These are phyloP conservation scores for Hirtodrosophila duncani DNA, from an alignment of 2,888 invertebrate species.

Conservation along the genomic window DNA sequence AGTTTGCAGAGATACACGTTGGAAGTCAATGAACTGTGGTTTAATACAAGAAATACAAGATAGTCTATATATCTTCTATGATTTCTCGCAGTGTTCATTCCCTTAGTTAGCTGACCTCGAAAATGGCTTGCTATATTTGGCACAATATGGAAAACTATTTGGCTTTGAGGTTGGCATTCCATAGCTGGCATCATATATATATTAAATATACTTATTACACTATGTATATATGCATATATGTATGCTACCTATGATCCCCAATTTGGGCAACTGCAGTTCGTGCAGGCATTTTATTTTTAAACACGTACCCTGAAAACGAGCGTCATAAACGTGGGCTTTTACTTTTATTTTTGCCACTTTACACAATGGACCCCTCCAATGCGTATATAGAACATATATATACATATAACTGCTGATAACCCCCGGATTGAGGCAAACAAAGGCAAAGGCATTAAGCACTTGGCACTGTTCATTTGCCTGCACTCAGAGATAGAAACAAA, in stretches of 20 bases:
- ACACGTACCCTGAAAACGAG: constrained; percentile 36
- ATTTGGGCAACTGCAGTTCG: constrained; percentile 29
- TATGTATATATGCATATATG: constrained; percentile 13
- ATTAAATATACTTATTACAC: constrained; percentile 27
- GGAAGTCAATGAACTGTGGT: too few species aligned
- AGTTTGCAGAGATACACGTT: too few species aligned
- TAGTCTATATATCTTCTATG: too few species aligned
- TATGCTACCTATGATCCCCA: too few species aligned
- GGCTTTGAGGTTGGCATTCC: constrained; percentile 24
- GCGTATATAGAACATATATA: too few species aligned
- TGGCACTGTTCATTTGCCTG: too few species aligned
- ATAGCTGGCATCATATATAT: constrained; percentile 30
- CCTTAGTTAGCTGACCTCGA: too few species aligned
- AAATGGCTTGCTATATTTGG: not conserved
- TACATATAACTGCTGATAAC: constrained; percentile 51
- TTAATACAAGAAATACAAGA: too few species aligned
- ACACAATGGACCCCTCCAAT: too few species aligned
- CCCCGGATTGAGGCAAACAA: constrained; percentile 19
- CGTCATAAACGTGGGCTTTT: constrained; percentile 26
- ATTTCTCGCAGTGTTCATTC: too few species aligned
- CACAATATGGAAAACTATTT: constrained; percentile 5
- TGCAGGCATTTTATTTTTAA: constrained; percentile 34
- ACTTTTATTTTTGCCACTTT: constrained; percentile 39
- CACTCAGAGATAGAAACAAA: constrained; percentile 7
- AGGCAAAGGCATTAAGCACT: too few species aligned